Conservation (phyloP, 2,113 vertebrate genomes). For the Microtus richardsoni region DNA sequence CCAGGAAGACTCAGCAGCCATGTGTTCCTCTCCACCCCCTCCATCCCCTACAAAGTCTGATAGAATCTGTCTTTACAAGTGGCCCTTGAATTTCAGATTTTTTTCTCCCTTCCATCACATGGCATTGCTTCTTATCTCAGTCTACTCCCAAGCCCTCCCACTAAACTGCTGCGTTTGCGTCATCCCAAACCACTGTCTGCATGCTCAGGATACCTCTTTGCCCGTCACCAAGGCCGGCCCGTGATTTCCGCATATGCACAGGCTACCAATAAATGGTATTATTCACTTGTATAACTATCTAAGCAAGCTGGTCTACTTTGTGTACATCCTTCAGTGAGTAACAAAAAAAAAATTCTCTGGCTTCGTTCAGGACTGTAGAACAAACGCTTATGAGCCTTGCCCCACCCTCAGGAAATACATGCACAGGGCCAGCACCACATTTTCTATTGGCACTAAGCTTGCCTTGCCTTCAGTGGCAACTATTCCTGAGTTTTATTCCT, state of each 20-base stretch:
- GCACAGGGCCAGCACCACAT: rapidly evolving
- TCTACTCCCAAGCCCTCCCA: neutral
- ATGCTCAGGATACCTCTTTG: neutral
- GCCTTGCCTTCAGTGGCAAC: neutral
- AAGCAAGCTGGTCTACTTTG: neutral
- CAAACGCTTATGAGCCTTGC: neutral
- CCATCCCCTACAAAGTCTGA: neutral
- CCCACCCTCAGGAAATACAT: neutral
- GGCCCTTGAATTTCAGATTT: neutral
- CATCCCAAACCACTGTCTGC: neutral
- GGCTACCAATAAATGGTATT: neutral
- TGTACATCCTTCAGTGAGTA: neutral
- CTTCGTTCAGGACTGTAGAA: neutral
- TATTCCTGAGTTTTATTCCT: neutral
- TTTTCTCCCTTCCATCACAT: neutral
- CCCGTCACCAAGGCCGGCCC: neutral
- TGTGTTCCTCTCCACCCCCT: neutral
- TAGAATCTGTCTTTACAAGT: neutral
- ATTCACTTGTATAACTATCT: neutral
- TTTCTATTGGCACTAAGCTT: neutral
- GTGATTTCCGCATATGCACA: neutral
- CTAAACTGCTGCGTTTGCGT: neutral
- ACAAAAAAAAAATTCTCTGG: neutral
- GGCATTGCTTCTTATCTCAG: neutral
- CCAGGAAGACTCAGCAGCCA: neutral